Evolutionary conservation across 2,797 vertebrate species (phyloP).

Genomic region (Echiichthys vipera): DNA sequence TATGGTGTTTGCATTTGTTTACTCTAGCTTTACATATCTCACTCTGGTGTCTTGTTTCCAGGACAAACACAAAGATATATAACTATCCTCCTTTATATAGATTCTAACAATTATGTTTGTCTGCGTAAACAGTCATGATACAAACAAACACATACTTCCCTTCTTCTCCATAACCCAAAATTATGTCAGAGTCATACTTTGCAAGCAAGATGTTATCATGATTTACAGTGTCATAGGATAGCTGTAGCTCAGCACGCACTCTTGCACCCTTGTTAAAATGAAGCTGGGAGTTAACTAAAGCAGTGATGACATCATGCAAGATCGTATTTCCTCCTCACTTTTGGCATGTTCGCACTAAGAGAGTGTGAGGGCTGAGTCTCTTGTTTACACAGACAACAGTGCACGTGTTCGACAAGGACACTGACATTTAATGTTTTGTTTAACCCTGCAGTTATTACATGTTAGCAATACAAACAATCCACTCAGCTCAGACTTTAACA

Average conservation of each 20-base stretch:
- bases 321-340: slow-evolving; percentile 55
- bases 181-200: slow-evolving; percentile 55
- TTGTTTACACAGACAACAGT: slow-evolving; percentile 66
- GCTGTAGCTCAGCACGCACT: slow-evolving; percentile 23
- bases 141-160: slow-evolving; percentile 68
- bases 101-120: slow-evolving; percentile 35
- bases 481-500: slow-evolving; percentile 18
- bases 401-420: slow-evolving; percentile 30
- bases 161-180: slow-evolving; percentile 43
- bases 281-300: slow-evolving; percentile 37
- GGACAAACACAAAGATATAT: slow-evolving; percentile 22
- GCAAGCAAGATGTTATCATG: slow-evolving; percentile 36
- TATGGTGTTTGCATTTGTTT: slow-evolving; percentile 26
- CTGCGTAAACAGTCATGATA: slow-evolving; percentile 44
- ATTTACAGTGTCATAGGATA: slow-evolving; percentile 54
- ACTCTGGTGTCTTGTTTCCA: slow-evolving; percentile 37
- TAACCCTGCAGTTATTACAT: slow-evolving; percentile 46
- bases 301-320: slow-evolving; percentile 55
- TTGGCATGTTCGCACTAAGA: slow-evolving; percentile 57
- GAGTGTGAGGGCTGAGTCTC: slow-evolving; percentile 12
- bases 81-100: slow-evolving; percentile 40
- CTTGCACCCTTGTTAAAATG: slow-evolving; percentile 30
- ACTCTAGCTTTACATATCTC: slow-evolving; percentile 32
- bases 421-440: slow-evolving; percentile 41
- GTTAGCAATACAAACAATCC: slow-evolving; percentile 57